Evolutionary conservation across 1,140 invertebrate genomes (phyloP).

Genomic region (Mylabris phalerata): DNA sequence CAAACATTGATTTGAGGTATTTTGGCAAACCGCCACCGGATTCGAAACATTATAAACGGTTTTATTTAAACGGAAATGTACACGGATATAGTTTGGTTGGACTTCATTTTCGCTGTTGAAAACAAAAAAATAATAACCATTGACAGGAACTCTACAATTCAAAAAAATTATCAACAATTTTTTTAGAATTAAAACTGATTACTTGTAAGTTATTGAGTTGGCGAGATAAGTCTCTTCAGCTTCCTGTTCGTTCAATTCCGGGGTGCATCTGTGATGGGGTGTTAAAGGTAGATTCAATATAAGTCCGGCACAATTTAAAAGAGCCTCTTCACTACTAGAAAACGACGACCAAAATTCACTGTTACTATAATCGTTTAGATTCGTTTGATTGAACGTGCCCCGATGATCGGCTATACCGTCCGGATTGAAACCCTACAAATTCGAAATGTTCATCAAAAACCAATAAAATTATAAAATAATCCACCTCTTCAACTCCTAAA

Average conservation of each 20-base stretch:
- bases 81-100: constrained; percentile 58
- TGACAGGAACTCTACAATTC: constrained; percentile 53
- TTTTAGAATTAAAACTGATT: constrained; percentile 14
- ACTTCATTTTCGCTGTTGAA: constrained; percentile 77
- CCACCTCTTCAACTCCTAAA: constrained; percentile 55
- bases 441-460: background rate
- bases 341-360: constrained; percentile 76
- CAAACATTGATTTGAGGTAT: constrained; percentile 55
- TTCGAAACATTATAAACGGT: constrained; percentile 59
- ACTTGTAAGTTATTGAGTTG: constrained; percentile 60
- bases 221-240: constrained; percentile 47
- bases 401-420: constrained; percentile 60
- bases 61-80: constrained; percentile 62
- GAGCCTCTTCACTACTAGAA: constrained; percentile 66
- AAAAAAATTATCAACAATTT: background rate
- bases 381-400: constrained; percentile 53
- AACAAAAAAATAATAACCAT: constrained; percentile 76
- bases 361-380: constrained; percentile 57
- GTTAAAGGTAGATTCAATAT: constrained; percentile 63
- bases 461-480: constrained; percentile 1
- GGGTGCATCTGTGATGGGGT: constrained; percentile 51
- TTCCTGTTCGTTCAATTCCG: constrained; percentile 39
- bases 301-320: constrained; percentile 65
- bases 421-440: constrained; percentile 45
- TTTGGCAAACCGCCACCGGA: constrained; percentile 50